These are phyloP conservation scores for Zenarchopterus dispar DNA, from an alignment of 2,797 vertebrate species.

Conservation along the genomic window DNA sequence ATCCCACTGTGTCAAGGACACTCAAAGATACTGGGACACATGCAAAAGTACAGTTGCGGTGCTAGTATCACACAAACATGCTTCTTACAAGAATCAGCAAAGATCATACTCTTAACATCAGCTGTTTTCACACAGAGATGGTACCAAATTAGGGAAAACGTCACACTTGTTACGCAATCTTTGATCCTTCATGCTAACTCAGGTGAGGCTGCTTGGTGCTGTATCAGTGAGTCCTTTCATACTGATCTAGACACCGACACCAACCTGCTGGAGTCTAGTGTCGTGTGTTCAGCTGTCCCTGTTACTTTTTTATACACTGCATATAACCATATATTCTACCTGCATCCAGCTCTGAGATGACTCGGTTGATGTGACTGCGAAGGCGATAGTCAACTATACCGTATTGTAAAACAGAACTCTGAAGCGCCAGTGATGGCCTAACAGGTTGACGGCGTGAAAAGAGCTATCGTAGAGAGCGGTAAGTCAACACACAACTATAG, in stretches of 20 bases:
- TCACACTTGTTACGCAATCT: background rate
- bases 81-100: conserved; percentile 34
- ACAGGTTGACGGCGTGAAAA: background rate
- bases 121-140: background rate
- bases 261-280: no score
- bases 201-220: background rate
- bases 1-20: conserved; percentile 45
- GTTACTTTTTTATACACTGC: no score
- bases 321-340: no score
- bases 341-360: no score
- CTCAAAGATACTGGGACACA: conserved; percentile 30
- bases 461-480: background rate
- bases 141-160: background rate
- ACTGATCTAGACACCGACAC: background rate
- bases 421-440: background rate
- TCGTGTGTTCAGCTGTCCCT: no score
- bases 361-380: no score
- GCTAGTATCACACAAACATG: conserved; percentile 25
- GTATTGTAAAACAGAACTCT: background rate
- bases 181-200: background rate
- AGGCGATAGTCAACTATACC: no score
- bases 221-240: background rate
- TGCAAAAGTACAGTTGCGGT: conserved; percentile 31
- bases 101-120: conserved; percentile 42
- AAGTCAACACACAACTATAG: background rate